Percentiles rank a stretch among this genome's conserved stretches.
These are phyloP conservation scores for Torymus aiolomorphi DNA, from an alignment of 2,888 invertebrate species.

Conservation along the genomic window DNA sequence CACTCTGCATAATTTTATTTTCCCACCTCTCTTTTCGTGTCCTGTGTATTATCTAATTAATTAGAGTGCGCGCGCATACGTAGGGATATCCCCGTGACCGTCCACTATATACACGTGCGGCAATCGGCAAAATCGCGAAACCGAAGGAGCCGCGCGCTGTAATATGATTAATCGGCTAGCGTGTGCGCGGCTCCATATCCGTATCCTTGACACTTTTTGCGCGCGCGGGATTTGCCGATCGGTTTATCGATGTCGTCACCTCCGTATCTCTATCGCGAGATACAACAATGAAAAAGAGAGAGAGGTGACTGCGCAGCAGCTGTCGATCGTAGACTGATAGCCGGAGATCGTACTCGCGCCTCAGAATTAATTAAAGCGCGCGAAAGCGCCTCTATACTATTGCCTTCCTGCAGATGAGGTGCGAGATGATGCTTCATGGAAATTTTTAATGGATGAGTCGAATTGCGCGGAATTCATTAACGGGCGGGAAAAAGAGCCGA, in stretches of 20 bases:
- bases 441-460: too few species aligned
- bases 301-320: background rate
- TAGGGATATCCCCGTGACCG: background rate
- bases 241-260: constrained; percentile 52
- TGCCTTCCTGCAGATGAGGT: too few species aligned
- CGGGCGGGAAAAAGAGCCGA: too few species aligned
- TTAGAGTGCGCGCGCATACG: background rate
- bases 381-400: too few species aligned
- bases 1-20: too few species aligned
- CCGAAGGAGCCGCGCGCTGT: constrained; percentile 17
- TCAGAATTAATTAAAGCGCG: too few species aligned
- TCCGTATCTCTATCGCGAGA: background rate
- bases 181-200: constrained; percentile 38
- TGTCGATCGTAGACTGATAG: constrained; percentile 14
- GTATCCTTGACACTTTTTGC: constrained; percentile 57
- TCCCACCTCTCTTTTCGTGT: too few species aligned
- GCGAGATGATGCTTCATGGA: too few species aligned
- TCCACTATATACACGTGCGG: background rate
- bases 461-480: too few species aligned
- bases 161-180: constrained; percentile 51
- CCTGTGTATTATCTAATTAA: too few species aligned
- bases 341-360: too few species aligned
- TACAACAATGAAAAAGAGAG: constrained; percentile 26
- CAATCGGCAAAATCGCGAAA: constrained; percentile 25
- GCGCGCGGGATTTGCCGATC: constrained; percentile 41